Base-by-base conservation (phyloP, 2,888 invertebrate genomes). In the Calephelis perditalis region DNA sequence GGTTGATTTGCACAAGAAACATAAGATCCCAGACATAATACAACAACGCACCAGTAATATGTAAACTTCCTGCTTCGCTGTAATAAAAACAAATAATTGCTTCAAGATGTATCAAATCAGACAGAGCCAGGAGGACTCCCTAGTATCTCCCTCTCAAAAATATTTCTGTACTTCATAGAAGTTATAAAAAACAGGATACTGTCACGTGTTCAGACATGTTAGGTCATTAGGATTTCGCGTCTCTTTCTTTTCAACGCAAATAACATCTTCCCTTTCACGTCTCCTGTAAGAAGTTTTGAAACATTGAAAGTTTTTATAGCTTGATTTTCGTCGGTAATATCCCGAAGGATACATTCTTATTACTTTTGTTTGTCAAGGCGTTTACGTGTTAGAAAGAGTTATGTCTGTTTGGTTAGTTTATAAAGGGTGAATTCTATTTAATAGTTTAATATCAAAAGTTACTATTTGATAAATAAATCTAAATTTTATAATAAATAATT, bases 101-200 rank as follows among this genome's bases (percentile, higher is more conserved):
- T 26, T 26, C 26, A 26, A 26, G 4, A 4, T 26, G 26, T 3
- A 26, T 26, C 26, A 26, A 3, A 47, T 7, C 12, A 7, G 12
- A 47, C 7, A 47, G 7, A 47, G 15, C 46, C 12, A 47, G 12
- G 7, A 2, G 5, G 1, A 8, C 12, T 47, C 11, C n/a, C n/a
- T 12, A 47, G 46, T 12, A 46, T 8, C 7, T 9, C 9, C 11
- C 36, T 57, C 7, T n/a, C 26, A 10, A 43, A 52, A 52, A 52
- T 26, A 44, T 44, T n/a, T 45, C 69, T 68, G 65, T 69, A 73
- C 68, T 80, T 80, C 79, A 71, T 70, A 72, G 78, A 76, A 79
- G 71, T 74, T 74, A 70, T 74, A 77, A 77, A 80, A 78, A 79
- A 75, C 73, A 76, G 72, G 56, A 67, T 70, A 71, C 70, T 69